Evolutionary conservation across 1,140 invertebrate genomes (phyloP).

Genomic region (Metaphire vulgaris): DNA sequence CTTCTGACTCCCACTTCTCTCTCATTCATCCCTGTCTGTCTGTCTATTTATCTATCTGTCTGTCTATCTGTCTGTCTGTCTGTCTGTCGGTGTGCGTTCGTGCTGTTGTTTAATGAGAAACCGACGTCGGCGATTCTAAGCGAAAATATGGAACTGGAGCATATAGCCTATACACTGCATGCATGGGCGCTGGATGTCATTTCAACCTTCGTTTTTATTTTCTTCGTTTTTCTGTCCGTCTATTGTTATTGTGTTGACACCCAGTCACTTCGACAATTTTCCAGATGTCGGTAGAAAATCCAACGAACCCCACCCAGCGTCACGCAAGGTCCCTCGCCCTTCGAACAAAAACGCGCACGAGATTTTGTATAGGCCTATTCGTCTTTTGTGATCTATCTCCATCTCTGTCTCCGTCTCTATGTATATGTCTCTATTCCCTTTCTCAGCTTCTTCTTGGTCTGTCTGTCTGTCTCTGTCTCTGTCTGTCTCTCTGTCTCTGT

Average conservation of each 20-base stretch:
- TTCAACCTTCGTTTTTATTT: too few species aligned
- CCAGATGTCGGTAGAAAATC: too few species aligned
- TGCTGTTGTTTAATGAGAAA: too few species aligned
- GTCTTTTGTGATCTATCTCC: neutral
- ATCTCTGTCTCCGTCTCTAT: neutral
- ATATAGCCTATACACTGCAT: too few species aligned
- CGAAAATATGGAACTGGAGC: too few species aligned
- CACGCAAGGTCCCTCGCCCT: too few species aligned
- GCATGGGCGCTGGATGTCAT: too few species aligned
- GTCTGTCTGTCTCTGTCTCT: neutral
- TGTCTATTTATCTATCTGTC: neutral
- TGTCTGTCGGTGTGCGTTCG: neutral
- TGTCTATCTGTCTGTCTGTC: neutral
- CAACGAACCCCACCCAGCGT: too few species aligned
- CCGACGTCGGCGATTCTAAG: too few species aligned
- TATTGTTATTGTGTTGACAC: neutral
- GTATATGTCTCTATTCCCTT: neutral
- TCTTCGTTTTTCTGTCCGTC: neutral
- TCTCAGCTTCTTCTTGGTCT: neutral
- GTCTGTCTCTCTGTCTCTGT: neutral
- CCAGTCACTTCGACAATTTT: neutral
- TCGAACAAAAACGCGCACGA: too few species aligned
- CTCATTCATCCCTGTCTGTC: neutral
- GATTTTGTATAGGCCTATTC: too few species aligned
- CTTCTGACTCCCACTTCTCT: too few species aligned